Conservation (phyloP, 2,888 invertebrate species). For the Zeuzera pyrina region DNA sequence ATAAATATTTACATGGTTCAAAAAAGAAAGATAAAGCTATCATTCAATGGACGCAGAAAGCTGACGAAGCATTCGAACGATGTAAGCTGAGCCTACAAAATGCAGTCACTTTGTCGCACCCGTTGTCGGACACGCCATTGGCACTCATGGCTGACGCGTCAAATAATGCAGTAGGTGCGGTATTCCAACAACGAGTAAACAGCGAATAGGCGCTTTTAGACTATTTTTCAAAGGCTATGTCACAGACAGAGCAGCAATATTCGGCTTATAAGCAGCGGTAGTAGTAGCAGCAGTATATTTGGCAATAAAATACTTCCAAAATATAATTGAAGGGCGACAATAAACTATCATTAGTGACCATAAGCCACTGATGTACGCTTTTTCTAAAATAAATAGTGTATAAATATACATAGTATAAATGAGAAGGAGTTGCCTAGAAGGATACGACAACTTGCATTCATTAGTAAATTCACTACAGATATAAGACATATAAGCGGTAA, state of each 20-base stretch:
- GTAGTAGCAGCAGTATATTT: slow-evolving; percentile 16
- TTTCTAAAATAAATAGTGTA: too few species aligned
- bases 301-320: slow-evolving; percentile 15
- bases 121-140: neutral
- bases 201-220: neutral
- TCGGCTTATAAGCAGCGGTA: neutral
- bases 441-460: slow-evolving; percentile 11
- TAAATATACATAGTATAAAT: too few species aligned
- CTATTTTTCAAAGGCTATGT: neutral
- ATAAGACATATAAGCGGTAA: slow-evolving; percentile 11
- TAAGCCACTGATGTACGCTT: too few species aligned
- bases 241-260: neutral
- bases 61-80: slow-evolving; percentile 1
- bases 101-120: neutral
- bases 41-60: too few species aligned
- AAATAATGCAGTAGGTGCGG: neutral
- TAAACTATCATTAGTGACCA: too few species aligned
- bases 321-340: slow-evolving; percentile 14
- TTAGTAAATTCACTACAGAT: slow-evolving; percentile 13
- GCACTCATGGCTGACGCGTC: neutral
- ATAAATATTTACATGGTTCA: too few species aligned
- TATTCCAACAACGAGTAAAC: neutral
- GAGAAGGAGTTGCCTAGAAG: slow-evolving; percentile 10
- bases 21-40: too few species aligned
- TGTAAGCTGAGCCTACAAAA: slow-evolving; percentile 1